A percentile compares a stretch with the other conserved stretches of the same genome.
These are phyloP conservation scores for Malurus cyaneus DNA, from an alignment of 2,113 vertebrate genomes.

Conservation along the genomic window DNA sequence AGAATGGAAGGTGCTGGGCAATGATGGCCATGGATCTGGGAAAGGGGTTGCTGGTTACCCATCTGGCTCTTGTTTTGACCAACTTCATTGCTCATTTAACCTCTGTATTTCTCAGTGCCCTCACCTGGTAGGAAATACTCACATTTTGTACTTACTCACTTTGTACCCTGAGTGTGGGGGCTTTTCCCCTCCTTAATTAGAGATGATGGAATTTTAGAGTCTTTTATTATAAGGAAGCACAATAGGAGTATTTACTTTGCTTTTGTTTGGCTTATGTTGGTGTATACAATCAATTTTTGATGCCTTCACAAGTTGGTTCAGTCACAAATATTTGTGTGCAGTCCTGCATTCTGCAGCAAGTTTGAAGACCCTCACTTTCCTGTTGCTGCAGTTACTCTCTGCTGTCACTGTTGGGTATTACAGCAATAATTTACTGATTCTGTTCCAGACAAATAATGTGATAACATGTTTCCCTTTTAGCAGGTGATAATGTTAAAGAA, in stretches of 20 bases:
- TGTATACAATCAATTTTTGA: background rate
- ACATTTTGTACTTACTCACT: background rate
- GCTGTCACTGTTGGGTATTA: background rate
- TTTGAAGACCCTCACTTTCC: background rate
- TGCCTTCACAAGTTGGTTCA: background rate
- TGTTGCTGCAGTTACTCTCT: background rate
- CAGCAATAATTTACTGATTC: background rate
- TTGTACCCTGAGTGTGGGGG: background rate
- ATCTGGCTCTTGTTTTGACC: background rate
- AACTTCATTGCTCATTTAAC: background rate
- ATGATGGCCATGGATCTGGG: rapidly evolving
- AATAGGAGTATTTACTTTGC: background rate
- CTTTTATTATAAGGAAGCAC: background rate
- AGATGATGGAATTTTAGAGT: background rate
- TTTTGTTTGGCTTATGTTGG: background rate
- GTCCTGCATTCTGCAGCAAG: background rate
- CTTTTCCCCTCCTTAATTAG: background rate
- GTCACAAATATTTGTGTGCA: background rate
- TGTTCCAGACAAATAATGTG: background rate
- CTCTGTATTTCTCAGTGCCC: background rate
- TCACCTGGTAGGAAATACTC: background rate
- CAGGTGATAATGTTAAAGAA: background rate
- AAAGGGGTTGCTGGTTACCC: background rate
- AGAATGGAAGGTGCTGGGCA: background rate
- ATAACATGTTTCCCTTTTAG: background rate